Conservation (phyloP, 2,113 vertebrate species). For the Calonectris borealis region DNA sequence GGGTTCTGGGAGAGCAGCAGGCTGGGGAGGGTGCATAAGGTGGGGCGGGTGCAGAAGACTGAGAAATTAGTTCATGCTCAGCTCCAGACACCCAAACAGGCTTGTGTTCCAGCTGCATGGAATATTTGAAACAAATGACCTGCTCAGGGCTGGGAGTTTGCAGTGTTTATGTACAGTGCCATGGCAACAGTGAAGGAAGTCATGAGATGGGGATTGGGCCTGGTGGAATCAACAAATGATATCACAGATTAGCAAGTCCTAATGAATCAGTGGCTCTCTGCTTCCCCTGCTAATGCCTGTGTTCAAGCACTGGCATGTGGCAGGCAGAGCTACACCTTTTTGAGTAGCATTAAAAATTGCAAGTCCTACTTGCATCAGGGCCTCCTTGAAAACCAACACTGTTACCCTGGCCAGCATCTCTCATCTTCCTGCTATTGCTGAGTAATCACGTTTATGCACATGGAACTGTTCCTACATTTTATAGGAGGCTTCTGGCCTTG, state of each 20-base stretch:
- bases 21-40: slow-evolving; percentile 10
- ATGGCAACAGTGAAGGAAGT: slow-evolving; percentile 72
- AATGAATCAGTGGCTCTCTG: not conserved
- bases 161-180: slow-evolving; percentile 73
- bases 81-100: slow-evolving; percentile 86
- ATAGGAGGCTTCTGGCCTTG: not conserved
- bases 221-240: slow-evolving; percentile 68
- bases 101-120: slow-evolving; percentile 77
- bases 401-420: not conserved
- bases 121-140: slow-evolving; percentile 81
- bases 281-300: not conserved
- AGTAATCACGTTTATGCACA: not conserved
- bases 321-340: not conserved
- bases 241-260: slow-evolving; percentile 24
- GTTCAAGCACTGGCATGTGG: not conserved
- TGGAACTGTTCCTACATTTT: not conserved
- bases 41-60: slow-evolving; percentile 61
- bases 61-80: slow-evolving; percentile 74
- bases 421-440: not conserved
- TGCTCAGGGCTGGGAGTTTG: slow-evolving; percentile 63
- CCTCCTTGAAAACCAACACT: not conserved
- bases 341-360: not conserved
- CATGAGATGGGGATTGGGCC: slow-evolving; percentile 47
- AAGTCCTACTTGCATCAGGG: not conserved
- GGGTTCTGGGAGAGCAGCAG: not conserved